Base-by-base conservation (phyloP, 2,113 vertebrate genomes). In the Cyphomyrus discorhynchus region DNA sequence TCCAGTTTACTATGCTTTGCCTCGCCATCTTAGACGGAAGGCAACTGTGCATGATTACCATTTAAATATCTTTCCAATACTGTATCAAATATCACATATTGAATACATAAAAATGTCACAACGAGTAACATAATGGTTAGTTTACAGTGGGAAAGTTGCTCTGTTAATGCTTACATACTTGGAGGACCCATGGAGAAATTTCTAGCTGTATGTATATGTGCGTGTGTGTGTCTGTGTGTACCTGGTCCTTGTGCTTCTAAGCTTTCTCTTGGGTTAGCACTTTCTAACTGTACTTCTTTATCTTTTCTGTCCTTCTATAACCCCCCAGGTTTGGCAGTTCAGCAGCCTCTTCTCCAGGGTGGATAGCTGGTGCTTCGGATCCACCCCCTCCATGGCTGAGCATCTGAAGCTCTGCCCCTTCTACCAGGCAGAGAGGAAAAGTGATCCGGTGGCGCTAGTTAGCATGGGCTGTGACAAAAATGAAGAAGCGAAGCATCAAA, bases 261-360 rank as follows among this genome's bases (percentile, higher is more conserved):
- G 31, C 3, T 39, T 74, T 35, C 27, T 74, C 66, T 35, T n/a
- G 27, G n/a, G n/a, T 74, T 11, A 74, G 66, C 24, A 35, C 13
- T 90, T 66, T 47, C 11, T 49, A 58, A 15, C 15, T 27, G 11
- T 46, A 6, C 27, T 80, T 21, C 5, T 90, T 17, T 88, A 1
- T 58, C 9, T 82, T 5, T 35, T 31, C 70, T 85, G 31, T 89
- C 53, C 77, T 10, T 90, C 87, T 89, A 6, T 56, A n/a, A 91
- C 15, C 3, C 80, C 91, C 24, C 89, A 96, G 96, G 95, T 97
- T 46, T 99, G 98, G 98, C 96, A 97, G 90, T 99, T 98, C 94
- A 99, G 98, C 95, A 97, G 96, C 89, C 93, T 97, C 45, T 99
- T 99, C 95, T 97, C 97, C 90, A 93, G 95, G 31, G 96, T 99